Evolutionary conservation across 2,113 vertebrate species (phyloP), one percentile per base, ranked within the genome.

Genomic region (Plecotus auritus): DNA sequence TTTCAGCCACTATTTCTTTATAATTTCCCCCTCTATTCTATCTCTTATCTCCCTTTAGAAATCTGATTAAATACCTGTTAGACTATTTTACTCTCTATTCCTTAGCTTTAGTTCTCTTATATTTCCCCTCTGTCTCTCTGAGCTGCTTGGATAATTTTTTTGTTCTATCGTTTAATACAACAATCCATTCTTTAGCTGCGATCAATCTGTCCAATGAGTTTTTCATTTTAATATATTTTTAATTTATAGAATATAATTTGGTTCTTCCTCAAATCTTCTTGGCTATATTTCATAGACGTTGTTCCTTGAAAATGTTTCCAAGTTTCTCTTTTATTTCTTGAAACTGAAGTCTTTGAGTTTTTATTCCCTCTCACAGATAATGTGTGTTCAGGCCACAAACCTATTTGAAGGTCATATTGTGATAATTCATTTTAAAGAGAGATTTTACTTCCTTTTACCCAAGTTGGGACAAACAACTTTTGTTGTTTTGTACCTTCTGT

Each of bases 201-300:
- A 80, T 94, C 91, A 94, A 93, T 90, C 35, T 91, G 26, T 67
- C 88, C 66, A 87, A 49, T 90, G 69, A 81, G 7, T 66, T 95
- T 97, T 95, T 94, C 20, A 83, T 80, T 93, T 96, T 89, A 90
- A 85, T 92, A 30, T 54, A 45, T 88, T 94, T 73, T 87, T 92
- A 76, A 92, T 77, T 83, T 88, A 67, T 90, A 73, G 64, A 92
- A 66, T 87, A 92, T 28, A 76, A 22, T 89, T 82, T 74, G 11
- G 10, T 82, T 93, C 18, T 69, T 82, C 77, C 66, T 93, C 76
- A 89, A 35, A 81, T 66, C 59, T 86, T 9, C 61, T 76, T 42
- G 70, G 32, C 54, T 72, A 28, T 92, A 70, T 92, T 95, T 95
- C 92, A 78, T 92, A 91, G 61, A 0, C 45, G 37, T 61, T 96